Evolutionary conservation across 2,888 invertebrate genomes (phyloP), one percentile per base, ranked within the genome.

Genomic region (Sarcophaga rosellei): DNA sequence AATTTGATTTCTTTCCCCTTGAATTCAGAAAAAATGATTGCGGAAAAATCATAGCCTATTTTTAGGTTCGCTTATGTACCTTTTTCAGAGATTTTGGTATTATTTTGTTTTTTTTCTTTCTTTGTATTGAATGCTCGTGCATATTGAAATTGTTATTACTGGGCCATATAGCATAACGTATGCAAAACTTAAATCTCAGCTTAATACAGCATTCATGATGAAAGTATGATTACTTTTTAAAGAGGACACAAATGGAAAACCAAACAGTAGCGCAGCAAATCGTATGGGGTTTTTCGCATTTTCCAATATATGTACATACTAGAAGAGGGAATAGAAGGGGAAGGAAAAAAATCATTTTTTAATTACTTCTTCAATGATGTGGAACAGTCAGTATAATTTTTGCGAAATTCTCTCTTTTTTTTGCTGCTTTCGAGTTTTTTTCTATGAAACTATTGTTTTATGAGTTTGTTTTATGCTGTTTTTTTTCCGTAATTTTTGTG

Each of bases 331-430:
- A 61, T 35, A 35, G 6, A 15, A 21, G 45, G 17, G 53, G 15
- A 17, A 1, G 63, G 73, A 79, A 79, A 79, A 79, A 75, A 80
- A 85, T 80, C 80, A 74, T 81, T 85, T 86, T 88, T 88, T 89
- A 89, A 89, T 90, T 90, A 89, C 88, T 87, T 88, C 86, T 87
- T 89, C 90, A 91, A 91, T 91, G 90, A 90, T 89, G 91, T 90
- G 89, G 89, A 90, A 91, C 89, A 89, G 73, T 75, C 79, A 84
- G 75, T 44, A 73, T 35, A 25, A 44, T 69, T 73, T 84, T 89
- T 88, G 88, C 20, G 44, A 20, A 35, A 35, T 35, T 35, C 35
- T 35, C 35, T 35, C 8, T 45, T 62, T 45, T 59, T 44, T 35
- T 35, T 17, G 4, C 20, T 21, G 17, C 6, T 81, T 75, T 25